Conservation (phyloP, 2,113 vertebrate species). For the Oncorhynchus nerka region DNA sequence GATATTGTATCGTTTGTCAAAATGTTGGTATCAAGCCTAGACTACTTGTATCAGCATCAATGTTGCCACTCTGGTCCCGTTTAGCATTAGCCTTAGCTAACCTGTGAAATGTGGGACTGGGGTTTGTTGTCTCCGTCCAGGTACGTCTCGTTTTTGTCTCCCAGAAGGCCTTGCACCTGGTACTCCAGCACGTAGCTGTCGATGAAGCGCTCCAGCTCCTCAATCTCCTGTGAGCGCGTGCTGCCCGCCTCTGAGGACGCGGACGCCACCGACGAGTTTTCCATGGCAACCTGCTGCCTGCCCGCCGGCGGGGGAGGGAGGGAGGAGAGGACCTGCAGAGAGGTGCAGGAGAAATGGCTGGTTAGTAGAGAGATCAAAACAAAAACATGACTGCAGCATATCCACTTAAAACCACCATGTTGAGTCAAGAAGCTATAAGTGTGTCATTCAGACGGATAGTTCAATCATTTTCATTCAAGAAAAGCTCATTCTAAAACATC, state of each 20-base stretch:
- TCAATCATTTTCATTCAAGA: no score
- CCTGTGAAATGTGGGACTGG: conserved; percentile 82
- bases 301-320: background rate
- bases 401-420: no score
- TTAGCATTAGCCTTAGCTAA: conserved; percentile 44
- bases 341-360: no score
- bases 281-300: conserved; percentile 78
- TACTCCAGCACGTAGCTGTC: conserved; percentile 98
- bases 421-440: no score
- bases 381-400: no score
- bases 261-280: conserved; percentile 92
- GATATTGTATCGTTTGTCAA: no score
- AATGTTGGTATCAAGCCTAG: no score
- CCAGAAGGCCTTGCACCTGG: conserved; percentile 94
- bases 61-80: background rate
- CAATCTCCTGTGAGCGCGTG: conserved; percentile 95
- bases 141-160: conserved; percentile 84
- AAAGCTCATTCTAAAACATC: no score
- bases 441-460: no score
- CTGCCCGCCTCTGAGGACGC: conserved; percentile 95
- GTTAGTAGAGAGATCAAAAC: background rate
- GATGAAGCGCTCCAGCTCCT: conserved; percentile 96
- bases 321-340: conserved; percentile 47
- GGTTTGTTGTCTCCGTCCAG: conserved; percentile 84
- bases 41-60: no score